phyloP scores from a whole-genome alignment of 1,140 invertebrate species.

The Drosophila grimshawi region DNA sequence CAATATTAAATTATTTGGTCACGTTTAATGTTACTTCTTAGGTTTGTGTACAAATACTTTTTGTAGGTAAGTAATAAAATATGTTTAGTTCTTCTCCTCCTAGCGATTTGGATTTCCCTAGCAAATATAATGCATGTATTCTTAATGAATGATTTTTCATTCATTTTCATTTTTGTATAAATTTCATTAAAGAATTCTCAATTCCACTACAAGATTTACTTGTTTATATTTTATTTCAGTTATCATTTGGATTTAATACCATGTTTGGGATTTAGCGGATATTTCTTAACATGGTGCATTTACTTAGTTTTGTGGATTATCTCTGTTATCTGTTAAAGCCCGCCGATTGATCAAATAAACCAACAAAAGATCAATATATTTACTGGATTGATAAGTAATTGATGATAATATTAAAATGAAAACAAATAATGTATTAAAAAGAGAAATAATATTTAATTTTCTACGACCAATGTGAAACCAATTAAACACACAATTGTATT shows the following conservation, averaged over 20 bases:
- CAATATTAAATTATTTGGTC: constrained; percentile 82
- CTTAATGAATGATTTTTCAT: constrained; percentile 3
- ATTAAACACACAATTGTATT: constrained; percentile 22
- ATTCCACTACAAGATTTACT: constrained; percentile 60
- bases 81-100: constrained; percentile 55
- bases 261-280: constrained; percentile 19
- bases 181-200: constrained; percentile 56
- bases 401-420: neutral
- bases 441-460: neutral
- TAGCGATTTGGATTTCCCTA: constrained; percentile 42
- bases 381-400: neutral
- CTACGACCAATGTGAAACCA: constrained; percentile 25
- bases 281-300: constrained; percentile 27
- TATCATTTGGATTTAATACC: constrained; percentile 33
- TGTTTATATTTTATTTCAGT: constrained; percentile 7
- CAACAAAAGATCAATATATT: neutral
- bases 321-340: constrained; percentile 25
- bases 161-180: constrained; percentile 30
- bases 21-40: constrained; percentile 75
- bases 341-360: constrained; percentile 5
- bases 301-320: constrained; percentile 23
- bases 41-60: constrained; percentile 73
- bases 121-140: constrained; percentile 36
- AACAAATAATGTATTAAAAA: neutral
- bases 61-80: constrained; percentile 80